Percentiles rank a stretch among this genome's conserved stretches.
Evolutionary conservation across 1,140 invertebrate species (phyloP).

Genomic region (Tetramorium simillimum): DNA sequence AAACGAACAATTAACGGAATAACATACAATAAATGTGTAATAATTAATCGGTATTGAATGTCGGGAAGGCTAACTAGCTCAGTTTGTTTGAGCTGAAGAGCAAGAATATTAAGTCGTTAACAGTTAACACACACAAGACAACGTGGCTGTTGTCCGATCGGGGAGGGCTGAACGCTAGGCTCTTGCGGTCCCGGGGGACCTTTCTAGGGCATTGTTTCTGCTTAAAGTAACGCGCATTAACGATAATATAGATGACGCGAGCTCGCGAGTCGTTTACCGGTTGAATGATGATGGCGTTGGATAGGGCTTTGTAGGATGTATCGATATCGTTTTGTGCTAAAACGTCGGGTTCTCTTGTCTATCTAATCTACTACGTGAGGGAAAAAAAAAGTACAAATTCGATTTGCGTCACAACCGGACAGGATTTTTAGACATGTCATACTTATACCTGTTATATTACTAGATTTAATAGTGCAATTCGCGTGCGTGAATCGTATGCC

Average conservation of each 20-base stretch:
- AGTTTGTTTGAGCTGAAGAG: constrained; percentile 74
- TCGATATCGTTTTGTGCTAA: constrained; percentile 78
- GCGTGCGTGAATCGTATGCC: constrained; percentile 81
- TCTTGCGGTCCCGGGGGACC: constrained; percentile 77
- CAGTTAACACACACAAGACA: constrained; percentile 76
- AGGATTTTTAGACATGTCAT: constrained; percentile 82
- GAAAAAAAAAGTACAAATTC: constrained; percentile 84
- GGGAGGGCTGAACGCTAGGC: constrained; percentile 83
- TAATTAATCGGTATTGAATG: constrained; percentile 81
- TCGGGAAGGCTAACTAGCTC: constrained; percentile 72
- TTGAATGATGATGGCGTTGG: constrained; percentile 68
- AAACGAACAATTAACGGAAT: constrained; percentile 77
- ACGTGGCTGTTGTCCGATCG: constrained; percentile 83
- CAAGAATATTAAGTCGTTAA: constrained; percentile 83
- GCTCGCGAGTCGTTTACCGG: constrained; percentile 54
- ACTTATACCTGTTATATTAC: constrained; percentile 83
- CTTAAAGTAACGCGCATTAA: constrained; percentile 78
- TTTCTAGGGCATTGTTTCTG: constrained; percentile 82
- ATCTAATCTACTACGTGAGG: constrained; percentile 75
- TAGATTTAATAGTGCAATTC: constrained; percentile 83
- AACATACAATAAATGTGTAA: constrained; percentile 78
- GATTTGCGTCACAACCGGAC: constrained; percentile 81
- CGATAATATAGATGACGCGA: constrained; percentile 63
- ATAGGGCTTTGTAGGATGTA: constrained; percentile 78
- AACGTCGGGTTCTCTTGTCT: constrained; percentile 79